Percentiles rank a stretch among this genome's conserved stretches.
phyloP scores from a whole-genome alignment of 2,888 invertebrate genomes.

The Tholera decimalis region DNA sequence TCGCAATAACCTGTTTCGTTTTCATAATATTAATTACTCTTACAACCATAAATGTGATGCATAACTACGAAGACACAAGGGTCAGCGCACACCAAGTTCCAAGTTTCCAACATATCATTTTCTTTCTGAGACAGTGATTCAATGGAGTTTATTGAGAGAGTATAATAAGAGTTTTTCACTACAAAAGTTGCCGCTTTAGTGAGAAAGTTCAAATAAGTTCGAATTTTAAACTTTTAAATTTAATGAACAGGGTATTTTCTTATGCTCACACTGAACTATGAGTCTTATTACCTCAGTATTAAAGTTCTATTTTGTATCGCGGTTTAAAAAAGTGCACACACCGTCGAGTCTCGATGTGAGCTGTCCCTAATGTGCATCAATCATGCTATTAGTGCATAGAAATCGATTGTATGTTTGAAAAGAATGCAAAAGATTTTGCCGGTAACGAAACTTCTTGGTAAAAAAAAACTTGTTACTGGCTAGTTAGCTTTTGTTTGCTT shows the following conservation, averaged over 20 bases:
- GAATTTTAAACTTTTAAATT: background rate
- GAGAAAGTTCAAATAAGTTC: too few relatives aligned
- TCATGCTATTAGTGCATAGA: slow-evolving; percentile 32
- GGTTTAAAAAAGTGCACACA: background rate
- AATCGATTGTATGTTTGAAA: slow-evolving; percentile 19
- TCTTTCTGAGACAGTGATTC: too few relatives aligned
- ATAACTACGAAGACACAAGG: slow-evolving; percentile 33
- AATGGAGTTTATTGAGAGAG: too few relatives aligned
- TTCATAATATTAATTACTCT: slow-evolving; percentile 53
- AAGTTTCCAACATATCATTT: too few relatives aligned
- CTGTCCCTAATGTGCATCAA: slow-evolving; percentile 19
- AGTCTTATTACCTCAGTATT: background rate
- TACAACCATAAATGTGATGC: slow-evolving; percentile 31
- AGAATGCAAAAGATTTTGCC: slow-evolving; percentile 33
- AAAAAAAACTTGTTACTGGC: slow-evolving; percentile 21
- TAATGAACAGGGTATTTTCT: background rate
- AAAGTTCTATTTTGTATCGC: background rate
- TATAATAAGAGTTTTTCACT: too few relatives aligned
- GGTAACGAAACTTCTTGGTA: slow-evolving; percentile 29
- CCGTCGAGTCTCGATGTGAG: background rate
- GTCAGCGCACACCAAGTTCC: background rate
- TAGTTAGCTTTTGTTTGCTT: slow-evolving; percentile 21
- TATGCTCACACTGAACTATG: background rate
- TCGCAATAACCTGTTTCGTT: slow-evolving; percentile 56
- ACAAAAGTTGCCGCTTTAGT: too few relatives aligned